These are phyloP conservation scores for Cryptomyrus ogoouensis DNA, from an alignment of 2,113 vertebrate species.

Conservation along the genomic window DNA sequence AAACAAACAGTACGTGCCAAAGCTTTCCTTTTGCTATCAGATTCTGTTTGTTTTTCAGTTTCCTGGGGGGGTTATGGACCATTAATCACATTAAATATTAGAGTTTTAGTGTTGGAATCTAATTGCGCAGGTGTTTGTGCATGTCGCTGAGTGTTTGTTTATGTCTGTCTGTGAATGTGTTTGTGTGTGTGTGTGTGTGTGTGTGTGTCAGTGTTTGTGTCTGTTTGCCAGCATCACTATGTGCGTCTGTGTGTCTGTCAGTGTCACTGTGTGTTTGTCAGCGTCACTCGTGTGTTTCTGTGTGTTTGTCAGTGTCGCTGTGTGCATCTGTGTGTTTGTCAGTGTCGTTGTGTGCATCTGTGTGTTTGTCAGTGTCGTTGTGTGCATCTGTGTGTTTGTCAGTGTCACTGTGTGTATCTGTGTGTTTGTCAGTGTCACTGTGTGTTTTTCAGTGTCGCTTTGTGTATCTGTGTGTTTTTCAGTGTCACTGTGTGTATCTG, in stretches of 20 bases:
- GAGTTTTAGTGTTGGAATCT: not conserved
- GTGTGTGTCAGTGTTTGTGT: not conserved
- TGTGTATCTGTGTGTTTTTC: not conserved
- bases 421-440: too few species aligned
- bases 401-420: too few species aligned
- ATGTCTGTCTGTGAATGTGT: not conserved
- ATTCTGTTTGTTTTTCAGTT: conserved; percentile 6
- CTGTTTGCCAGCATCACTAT: not conserved
- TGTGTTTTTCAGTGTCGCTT: too few species aligned
- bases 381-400: too few species aligned
- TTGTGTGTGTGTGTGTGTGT: not conserved
- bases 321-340: too few species aligned
- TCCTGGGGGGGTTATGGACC: not conserved
- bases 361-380: not conserved
- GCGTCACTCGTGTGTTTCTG: not conserved
- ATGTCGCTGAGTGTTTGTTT: conserved; percentile 9
- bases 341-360: not conserved
- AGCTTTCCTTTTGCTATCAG: not conserved
- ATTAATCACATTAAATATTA: not conserved
- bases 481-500: not conserved
- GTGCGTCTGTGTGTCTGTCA: not conserved
- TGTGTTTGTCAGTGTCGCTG: too few species aligned
- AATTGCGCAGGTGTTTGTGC: not conserved
- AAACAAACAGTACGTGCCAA: not conserved
- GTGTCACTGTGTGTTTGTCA: not conserved